Evolutionary conservation across 1,140 invertebrate species (phyloP).

Genomic region (Nephila pilipes): DNA sequence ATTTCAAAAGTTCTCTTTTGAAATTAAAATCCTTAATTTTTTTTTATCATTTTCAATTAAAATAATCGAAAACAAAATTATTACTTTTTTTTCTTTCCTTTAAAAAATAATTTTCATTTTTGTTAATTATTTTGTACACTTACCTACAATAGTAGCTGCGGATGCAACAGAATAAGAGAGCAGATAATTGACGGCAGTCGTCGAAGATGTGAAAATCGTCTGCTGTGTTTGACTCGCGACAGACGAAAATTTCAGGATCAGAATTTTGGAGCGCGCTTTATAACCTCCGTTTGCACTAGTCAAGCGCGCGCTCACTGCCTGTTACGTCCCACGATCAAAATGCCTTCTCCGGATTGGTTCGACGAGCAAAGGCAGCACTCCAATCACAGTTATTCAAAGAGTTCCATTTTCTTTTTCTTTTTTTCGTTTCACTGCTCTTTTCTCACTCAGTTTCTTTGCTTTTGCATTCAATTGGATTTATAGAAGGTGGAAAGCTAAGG

Average conservation of each 20-base stretch:
- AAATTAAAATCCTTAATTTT: too few relatives aligned
- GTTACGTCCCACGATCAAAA: constrained; percentile 11
- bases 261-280: constrained; percentile 35
- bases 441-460: not conserved
- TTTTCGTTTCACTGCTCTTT: not conserved
- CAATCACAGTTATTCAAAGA: constrained; percentile 23
- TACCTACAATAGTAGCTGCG: not conserved
- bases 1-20: too few relatives aligned
- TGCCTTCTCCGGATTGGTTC: not conserved
- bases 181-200: not conserved
- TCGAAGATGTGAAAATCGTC: not conserved
- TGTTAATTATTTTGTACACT: not conserved
- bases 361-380: not conserved
- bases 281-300: constrained; percentile 44
- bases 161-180: not conserved
- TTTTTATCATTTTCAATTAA: too few relatives aligned
- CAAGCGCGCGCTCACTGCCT: constrained; percentile 15
- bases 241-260: constrained; percentile 52
- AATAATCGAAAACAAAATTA: too few relatives aligned
- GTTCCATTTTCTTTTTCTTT: constrained; percentile 26
- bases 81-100: not conserved
- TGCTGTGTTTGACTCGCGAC: constrained; percentile 5
- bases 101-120: not conserved
- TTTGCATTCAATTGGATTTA: constrained; percentile 33
- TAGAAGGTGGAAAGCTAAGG: constrained; percentile 8